Evolutionary conservation across 2,797 vertebrate species (phyloP).

Genomic region (Erethizon dorsatum): DNA sequence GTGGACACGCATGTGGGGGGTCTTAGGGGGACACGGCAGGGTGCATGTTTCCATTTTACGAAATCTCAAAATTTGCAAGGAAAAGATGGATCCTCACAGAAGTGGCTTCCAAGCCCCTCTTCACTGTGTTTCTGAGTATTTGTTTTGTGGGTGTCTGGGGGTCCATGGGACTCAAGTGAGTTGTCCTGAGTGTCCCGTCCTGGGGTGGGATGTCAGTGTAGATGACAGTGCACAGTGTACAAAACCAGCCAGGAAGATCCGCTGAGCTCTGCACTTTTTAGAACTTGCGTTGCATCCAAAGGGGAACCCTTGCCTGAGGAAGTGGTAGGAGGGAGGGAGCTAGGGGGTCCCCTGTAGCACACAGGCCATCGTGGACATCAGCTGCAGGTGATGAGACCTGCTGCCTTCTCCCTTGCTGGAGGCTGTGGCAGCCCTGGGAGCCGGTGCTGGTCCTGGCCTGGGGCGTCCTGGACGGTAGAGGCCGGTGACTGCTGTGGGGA

Average conservation of each 20-base stretch:
- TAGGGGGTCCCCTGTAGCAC: no score
- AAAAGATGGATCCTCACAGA: not conserved
- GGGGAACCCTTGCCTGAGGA: not conserved
- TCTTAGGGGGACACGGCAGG: accelerated
- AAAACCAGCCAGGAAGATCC: not conserved
- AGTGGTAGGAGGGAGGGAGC: accelerated
- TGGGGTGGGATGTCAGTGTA: accelerated
- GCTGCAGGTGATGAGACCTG: not conserved
- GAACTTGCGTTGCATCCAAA: not conserved
- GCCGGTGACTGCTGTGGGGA: accelerated
- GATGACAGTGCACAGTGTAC: accelerated
- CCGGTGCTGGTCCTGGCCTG: not conserved
- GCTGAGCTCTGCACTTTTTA: not conserved
- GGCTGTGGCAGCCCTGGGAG: not conserved
- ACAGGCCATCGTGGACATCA: not conserved
- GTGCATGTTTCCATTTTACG: not conserved
- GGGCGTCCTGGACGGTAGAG: accelerated
- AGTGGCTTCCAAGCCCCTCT: not conserved
- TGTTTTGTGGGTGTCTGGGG: not conserved
- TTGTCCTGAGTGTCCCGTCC: not conserved
- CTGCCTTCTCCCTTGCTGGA: not conserved
- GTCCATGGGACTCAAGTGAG: accelerated
- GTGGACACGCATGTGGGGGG: accelerated
- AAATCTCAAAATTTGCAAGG: not conserved
- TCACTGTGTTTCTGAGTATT: not conserved